These are phyloP conservation scores for Heliconius hermathena DNA, from an alignment of 1,140 invertebrate species.

Conservation along the genomic window DNA sequence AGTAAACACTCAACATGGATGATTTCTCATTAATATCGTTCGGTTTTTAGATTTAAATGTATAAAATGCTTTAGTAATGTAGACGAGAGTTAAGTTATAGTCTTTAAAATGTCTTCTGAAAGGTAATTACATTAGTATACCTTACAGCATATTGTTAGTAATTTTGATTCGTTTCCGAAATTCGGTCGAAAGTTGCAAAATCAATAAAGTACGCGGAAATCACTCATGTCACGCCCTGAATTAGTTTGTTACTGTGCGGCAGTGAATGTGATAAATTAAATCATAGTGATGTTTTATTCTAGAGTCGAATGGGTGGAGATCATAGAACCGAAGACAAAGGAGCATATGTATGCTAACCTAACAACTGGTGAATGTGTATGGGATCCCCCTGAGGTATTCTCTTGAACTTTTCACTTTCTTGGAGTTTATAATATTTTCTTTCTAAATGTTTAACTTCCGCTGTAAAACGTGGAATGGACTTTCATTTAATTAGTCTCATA, in stretches of 20 bases:
- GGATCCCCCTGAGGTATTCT: constrained; percentile 92
- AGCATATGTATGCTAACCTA: constrained; percentile 99
- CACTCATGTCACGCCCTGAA: constrained; percentile 80
- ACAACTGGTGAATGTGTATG: constrained; percentile 98
- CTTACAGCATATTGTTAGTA: constrained; percentile 21
- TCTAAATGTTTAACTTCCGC: not conserved
- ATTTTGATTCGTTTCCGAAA: constrained; percentile 57
- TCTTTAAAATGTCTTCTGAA: constrained; percentile 72
- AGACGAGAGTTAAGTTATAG: constrained; percentile 40
- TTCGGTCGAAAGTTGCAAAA: constrained; percentile 78
- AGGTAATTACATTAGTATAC: constrained; percentile 57
- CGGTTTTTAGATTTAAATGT: constrained; percentile 71
- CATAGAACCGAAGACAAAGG: constrained; percentile 97
- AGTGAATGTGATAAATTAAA: constrained; percentile 48
- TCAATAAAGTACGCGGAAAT: constrained; percentile 81
- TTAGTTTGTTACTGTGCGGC: constrained; percentile 61
- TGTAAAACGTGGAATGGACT: not conserved
- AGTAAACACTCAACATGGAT: constrained; percentile 80
- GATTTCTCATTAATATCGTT: constrained; percentile 62
- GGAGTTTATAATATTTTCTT: not conserved
- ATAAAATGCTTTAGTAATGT: constrained; percentile 62
- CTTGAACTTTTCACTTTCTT: constrained; percentile 3
- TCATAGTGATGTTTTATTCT: constrained; percentile 76
- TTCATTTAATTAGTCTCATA: not conserved
- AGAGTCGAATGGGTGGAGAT: constrained; percentile 99